A percentile compares a stretch with the other conserved stretches of the same genome.
Evolutionary conservation across 64 coral and sea anemone genomes (phyloP).

Genomic region (Montipora capricornis): DNA sequence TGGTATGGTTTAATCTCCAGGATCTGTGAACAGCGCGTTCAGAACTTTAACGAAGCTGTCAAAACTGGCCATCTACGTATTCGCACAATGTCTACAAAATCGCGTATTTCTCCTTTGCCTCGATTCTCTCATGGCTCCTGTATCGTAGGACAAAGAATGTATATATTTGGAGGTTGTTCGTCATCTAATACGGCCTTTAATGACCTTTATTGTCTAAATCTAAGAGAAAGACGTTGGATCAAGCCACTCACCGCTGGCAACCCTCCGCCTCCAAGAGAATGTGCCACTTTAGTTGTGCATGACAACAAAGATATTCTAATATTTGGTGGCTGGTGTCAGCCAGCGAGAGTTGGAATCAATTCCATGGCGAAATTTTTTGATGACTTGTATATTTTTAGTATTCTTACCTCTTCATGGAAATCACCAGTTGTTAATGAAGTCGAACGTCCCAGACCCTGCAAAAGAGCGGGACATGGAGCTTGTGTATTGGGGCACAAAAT

Average conservation of each 20-base stretch:
- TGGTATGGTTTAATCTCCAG: constrained; percentile 84
- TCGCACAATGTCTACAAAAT: constrained; percentile 56
- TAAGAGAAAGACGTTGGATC: constrained; percentile 83
- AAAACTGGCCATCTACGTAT: constrained; percentile 76
- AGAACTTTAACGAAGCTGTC: constrained; percentile 76
- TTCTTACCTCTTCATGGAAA: constrained; percentile 69
- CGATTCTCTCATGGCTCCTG: constrained; percentile 94
- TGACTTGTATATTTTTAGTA: constrained; percentile 76
- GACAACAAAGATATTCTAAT: constrained; percentile 68
- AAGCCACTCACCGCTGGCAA: constrained; percentile 59
- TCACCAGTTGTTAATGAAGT: background rate
- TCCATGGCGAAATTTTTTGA: constrained; percentile 87
- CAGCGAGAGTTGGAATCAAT: constrained; percentile 73
- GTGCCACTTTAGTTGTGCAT: constrained; percentile 84
- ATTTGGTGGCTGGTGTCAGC: constrained; percentile 98
- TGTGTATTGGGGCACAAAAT: constrained; percentile 85
- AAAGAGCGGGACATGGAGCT: constrained; percentile 90
- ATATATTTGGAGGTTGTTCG: constrained; percentile 94
- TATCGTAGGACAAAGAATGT: constrained; percentile 71
- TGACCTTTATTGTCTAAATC: constrained; percentile 83
- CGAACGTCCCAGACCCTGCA: constrained; percentile 61
- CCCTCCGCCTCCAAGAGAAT: constrained; percentile 90
- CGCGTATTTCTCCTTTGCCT: constrained; percentile 72
- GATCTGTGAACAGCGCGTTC: constrained; percentile 64
- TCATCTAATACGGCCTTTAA: constrained; percentile 98